phyloP scores from a whole-genome alignment of 1,140 invertebrate genomes.

The Drosophila navojoa region DNA sequence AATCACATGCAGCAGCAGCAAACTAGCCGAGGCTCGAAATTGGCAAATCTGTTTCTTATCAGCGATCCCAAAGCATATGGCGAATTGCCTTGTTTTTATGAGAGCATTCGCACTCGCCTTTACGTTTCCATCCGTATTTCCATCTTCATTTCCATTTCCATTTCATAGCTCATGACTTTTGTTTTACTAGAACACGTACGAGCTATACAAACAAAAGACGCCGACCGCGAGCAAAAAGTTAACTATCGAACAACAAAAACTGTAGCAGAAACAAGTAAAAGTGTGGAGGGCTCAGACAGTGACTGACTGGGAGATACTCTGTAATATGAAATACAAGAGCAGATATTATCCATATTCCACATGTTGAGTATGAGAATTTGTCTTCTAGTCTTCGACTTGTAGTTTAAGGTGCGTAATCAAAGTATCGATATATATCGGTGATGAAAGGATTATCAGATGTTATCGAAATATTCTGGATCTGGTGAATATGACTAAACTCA shows the following conservation, averaged over 20 bases:
- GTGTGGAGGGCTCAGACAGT: neutral
- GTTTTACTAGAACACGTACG: slow-evolving; percentile 55
- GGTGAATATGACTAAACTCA: no score
- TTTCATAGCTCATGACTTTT: slow-evolving; percentile 20
- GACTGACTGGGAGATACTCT: no score
- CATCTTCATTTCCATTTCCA: slow-evolving; percentile 2
- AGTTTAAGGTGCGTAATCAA: no score
- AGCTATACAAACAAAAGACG: slow-evolving; percentile 41
- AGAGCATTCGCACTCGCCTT: slow-evolving; percentile 37
- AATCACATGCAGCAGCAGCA: slow-evolving; percentile 13
- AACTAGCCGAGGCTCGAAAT: neutral
- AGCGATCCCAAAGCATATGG: slow-evolving; percentile 38
- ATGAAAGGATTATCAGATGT: no score
- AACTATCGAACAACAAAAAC: neutral
- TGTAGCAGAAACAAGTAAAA: slow-evolving; percentile 1
- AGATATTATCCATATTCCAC: no score
- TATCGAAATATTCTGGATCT: no score
- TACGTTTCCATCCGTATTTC: neutral
- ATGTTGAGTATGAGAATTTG: no score
- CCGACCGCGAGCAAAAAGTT: slow-evolving; percentile 24
- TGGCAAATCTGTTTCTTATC: slow-evolving; percentile 53
- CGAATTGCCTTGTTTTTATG: slow-evolving; percentile 36
- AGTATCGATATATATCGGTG: no score
- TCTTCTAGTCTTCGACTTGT: no score
- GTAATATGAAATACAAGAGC: no score